phyloP scores from a whole-genome alignment of 2,888 invertebrate genomes.

The Sipha maydis region DNA sequence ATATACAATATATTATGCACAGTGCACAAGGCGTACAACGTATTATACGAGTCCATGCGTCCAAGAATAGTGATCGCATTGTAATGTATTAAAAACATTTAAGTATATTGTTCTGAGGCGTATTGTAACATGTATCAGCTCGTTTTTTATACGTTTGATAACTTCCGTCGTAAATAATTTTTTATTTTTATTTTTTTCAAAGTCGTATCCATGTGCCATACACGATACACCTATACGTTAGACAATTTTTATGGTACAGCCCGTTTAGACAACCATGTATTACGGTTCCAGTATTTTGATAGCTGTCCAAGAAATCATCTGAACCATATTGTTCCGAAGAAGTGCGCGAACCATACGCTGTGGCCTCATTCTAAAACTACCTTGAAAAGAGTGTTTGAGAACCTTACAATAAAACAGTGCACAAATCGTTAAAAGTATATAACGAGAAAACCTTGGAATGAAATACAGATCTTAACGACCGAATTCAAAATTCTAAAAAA shows the following conservation, averaged over 20 bases:
- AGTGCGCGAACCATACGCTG: constrained; percentile 29
- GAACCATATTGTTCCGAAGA: constrained; percentile 28
- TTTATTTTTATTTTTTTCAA: neutral
- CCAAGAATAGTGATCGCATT: neutral
- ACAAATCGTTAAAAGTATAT: constrained; percentile 20
- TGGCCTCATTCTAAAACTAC: constrained; percentile 38
- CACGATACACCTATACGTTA: too few species aligned
- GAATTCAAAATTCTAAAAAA: constrained; percentile 25
- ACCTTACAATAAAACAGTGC: constrained; percentile 25
- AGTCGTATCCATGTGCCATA: neutral
- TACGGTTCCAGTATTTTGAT: neutral
- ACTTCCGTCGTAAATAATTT: neutral
- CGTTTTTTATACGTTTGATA: neutral
- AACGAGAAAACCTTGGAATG: constrained; percentile 37
- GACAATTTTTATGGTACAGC: neutral
- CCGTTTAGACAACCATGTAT: neutral
- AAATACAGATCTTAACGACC: constrained; percentile 20
- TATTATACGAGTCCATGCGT: neutral
- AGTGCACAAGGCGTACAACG: neutral
- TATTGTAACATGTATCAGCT: neutral
- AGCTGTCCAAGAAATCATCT: constrained; percentile 5
- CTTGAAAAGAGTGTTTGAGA: constrained; percentile 16
- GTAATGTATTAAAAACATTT: neutral
- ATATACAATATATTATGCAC: too few species aligned
- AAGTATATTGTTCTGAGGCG: neutral